Percentiles rank a stretch among this genome's conserved stretches.
Conservation (phyloP, 1,140 invertebrate genomes). For the Macrotrachela quadricornifera region DNA sequence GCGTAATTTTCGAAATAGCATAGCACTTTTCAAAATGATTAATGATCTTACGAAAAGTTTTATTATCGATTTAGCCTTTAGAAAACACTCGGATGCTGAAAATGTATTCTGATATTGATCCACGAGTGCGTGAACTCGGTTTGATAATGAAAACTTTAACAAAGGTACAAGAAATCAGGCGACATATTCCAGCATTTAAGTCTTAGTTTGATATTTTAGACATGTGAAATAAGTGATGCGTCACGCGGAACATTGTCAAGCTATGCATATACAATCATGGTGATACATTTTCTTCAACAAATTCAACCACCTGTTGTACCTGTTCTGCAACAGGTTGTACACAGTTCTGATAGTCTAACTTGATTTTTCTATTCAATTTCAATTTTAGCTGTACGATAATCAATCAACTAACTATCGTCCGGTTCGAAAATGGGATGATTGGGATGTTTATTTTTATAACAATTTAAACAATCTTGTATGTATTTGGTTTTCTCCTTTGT, state of each 20-base stretch:
- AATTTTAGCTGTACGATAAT: too few species aligned
- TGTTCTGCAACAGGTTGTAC: constrained; percentile 39
- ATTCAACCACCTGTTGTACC: constrained; percentile 38
- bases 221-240: constrained; percentile 42
- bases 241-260: constrained; percentile 41
- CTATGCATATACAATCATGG: constrained; percentile 43
- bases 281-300: constrained; percentile 40
- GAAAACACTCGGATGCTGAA: constrained; percentile 37
- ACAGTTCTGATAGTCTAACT: too few species aligned
- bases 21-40: too few species aligned
- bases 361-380: too few species aligned
- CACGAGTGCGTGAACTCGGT: constrained; percentile 35
- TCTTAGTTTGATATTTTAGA: constrained; percentile 19
- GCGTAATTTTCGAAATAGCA: constrained; percentile 8
- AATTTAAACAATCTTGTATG: too few species aligned
- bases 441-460: too few species aligned
- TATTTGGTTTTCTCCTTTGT: too few species aligned
- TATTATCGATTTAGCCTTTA: constrained; percentile 31
- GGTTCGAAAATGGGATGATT: too few species aligned
- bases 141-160: constrained; percentile 39
- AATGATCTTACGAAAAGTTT: too few species aligned
- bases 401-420: too few species aligned
- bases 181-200: neutral
- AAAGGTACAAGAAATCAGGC: constrained; percentile 27
- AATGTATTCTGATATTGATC: constrained; percentile 36